These are phyloP conservation scores for Brevimyrus niger DNA, from an alignment of 2,113 vertebrate species.

Conservation along the genomic window DNA sequence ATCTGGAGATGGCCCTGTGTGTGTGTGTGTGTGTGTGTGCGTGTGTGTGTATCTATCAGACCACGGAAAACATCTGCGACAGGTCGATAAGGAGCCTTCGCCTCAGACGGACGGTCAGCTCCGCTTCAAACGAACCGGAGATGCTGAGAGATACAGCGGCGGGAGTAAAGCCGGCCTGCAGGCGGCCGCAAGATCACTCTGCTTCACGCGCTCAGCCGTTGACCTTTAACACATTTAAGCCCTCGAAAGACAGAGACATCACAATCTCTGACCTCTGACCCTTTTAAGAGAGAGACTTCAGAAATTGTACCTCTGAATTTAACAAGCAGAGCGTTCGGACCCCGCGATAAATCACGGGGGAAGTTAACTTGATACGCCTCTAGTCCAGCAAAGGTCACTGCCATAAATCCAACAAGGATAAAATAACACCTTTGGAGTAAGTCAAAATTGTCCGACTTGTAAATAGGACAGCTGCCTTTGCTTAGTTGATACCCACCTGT, in stretches of 20 bases:
- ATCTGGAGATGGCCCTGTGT: slow-evolving; percentile 13
- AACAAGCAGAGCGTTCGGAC: neutral
- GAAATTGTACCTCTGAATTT: neutral
- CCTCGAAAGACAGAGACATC: neutral
- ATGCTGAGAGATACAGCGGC: neutral
- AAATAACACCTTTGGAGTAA: neutral
- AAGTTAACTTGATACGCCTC: neutral
- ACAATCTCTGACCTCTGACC: neutral
- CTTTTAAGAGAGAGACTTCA: neutral
- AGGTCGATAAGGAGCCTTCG: neutral
- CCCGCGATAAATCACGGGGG: neutral
- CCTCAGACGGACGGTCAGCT: neutral
- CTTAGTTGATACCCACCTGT: neutral
- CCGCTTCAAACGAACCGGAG: neutral
- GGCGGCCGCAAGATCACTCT: neutral
- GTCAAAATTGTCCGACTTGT: neutral
- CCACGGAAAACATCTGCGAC: neutral
- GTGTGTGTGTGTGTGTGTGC: neutral
- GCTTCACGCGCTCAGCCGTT: neutral
- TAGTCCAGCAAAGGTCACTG: neutral
- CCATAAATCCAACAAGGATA: neutral
- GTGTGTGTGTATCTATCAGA: neutral
- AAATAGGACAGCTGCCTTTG: neutral
- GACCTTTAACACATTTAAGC: neutral
- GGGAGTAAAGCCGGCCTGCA: neutral